Conservation (phyloP, 2,797 vertebrate genomes). For the Hypotaenidia okinawae region DNA sequence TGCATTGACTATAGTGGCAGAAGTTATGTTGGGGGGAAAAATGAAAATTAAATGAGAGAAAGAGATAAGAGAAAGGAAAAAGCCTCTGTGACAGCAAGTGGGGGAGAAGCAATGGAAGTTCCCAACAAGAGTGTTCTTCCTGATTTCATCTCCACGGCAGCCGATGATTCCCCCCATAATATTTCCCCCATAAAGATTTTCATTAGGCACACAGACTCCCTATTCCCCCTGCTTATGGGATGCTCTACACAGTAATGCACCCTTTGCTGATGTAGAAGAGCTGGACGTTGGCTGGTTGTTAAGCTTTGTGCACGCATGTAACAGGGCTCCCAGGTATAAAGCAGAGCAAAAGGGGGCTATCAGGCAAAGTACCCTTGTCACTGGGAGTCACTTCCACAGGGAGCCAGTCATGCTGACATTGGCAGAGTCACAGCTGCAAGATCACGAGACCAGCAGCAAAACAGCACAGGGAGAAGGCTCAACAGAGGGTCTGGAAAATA, state of each 20-base stretch:
- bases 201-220: not conserved
- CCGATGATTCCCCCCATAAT: not conserved
- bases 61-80: not conserved
- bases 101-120: not conserved
- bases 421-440: not conserved
- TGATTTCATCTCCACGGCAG: not conserved
- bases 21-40: not conserved
- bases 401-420: not conserved
- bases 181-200: not conserved
- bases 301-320: not conserved
- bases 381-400: rapidly evolving
- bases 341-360: not conserved
- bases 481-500: not conserved
- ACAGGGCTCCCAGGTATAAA: rapidly evolving
- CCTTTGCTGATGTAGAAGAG: not conserved
- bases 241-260: not conserved
- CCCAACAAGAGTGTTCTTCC: not conserved
- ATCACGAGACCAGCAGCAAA: not conserved
- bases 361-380: not conserved
- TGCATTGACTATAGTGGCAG: not conserved
- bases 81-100: not conserved
- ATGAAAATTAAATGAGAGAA: not conserved
- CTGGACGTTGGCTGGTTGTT: not conserved
- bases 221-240: not conserved
- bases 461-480: not conserved